These are phyloP conservation scores for Eupithecia inturbata DNA, from an alignment of 2,888 invertebrate genomes.

Conservation along the genomic window DNA sequence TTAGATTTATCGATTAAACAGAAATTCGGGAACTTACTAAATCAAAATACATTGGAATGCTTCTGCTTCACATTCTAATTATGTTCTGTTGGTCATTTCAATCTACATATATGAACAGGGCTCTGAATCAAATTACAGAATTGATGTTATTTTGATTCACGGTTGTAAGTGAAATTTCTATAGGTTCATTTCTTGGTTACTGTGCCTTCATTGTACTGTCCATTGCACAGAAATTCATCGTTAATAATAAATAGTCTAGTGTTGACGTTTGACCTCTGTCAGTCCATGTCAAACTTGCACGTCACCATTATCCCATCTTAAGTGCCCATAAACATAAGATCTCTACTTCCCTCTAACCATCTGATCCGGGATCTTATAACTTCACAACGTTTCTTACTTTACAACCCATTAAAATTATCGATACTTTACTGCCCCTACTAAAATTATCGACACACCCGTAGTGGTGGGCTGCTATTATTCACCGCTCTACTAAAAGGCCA, in stretches of 20 bases:
- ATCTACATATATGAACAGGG: neutral
- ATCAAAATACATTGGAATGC: constrained; percentile 10
- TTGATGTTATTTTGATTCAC: neutral
- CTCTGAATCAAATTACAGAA: neutral
- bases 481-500: constrained; percentile 39
- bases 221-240: neutral
- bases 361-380: constrained; percentile 7
- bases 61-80: neutral
- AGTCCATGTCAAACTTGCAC: neutral
- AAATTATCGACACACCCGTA: constrained; percentile 23
- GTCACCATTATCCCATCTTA: neutral
- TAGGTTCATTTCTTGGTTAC: neutral
- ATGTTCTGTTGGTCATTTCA: neutral
- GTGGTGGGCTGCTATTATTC: constrained; percentile 29
- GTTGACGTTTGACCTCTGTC: neutral
- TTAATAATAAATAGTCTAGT: neutral
- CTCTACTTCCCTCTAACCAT: neutral
- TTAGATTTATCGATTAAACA: constrained; percentile 12
- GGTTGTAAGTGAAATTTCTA: neutral
- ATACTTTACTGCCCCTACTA: constrained; percentile 3
- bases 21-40: neutral
- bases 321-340: constrained; percentile 3
- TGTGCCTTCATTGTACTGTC: neutral
- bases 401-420: constrained; percentile 21
- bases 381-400: constrained; percentile 11